Evolutionary conservation across 2,797 vertebrate species (phyloP).

Genomic region (Emydoidea blandingii): DNA sequence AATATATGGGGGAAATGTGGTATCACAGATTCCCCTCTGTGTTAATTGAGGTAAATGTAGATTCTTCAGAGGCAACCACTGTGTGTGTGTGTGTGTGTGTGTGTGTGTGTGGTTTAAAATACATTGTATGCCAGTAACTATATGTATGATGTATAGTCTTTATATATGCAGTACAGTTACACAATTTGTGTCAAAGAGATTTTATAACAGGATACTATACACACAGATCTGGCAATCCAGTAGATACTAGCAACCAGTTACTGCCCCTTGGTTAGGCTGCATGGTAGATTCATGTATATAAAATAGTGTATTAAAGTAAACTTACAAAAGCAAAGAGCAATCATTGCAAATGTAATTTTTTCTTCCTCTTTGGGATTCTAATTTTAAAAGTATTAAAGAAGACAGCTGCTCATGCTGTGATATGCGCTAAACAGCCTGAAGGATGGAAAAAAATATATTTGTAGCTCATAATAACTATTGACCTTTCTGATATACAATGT

Average conservation of each 20-base stretch:
- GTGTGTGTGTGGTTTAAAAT: slow-evolving; percentile 26
- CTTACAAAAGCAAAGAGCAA: slow-evolving; percentile 87
- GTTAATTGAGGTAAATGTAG: neutral
- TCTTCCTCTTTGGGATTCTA: slow-evolving; percentile 87
- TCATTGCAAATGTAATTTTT: slow-evolving; percentile 86
- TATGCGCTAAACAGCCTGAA: slow-evolving; percentile 86
- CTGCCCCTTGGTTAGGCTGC: slow-evolving; percentile 72
- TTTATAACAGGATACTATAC: slow-evolving; percentile 67
- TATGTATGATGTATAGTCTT: slow-evolving; percentile 33
- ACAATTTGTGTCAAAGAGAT: slow-evolving; percentile 66
- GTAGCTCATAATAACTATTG: slow-evolving; percentile 89
- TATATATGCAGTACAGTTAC: slow-evolving; percentile 61
- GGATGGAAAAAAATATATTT: slow-evolving; percentile 87
- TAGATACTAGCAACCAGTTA: slow-evolving; percentile 56
- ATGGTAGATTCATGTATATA: slow-evolving; percentile 82
- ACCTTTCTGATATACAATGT: slow-evolving; percentile 88
- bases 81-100: neutral
- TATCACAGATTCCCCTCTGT: neutral
- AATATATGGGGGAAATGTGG: neutral
- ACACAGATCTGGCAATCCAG: slow-evolving; percentile 67
- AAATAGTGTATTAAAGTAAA: slow-evolving; percentile 87
- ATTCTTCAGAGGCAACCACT: neutral
- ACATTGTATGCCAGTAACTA: slow-evolving; percentile 25
- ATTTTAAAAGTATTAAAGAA: slow-evolving; percentile 89
- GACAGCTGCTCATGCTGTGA: slow-evolving; percentile 88